phyloP scores from a whole-genome alignment of 30 jellyfish, hydroid and myxozoan genomes.

The Cassiopea xamachana region DNA sequence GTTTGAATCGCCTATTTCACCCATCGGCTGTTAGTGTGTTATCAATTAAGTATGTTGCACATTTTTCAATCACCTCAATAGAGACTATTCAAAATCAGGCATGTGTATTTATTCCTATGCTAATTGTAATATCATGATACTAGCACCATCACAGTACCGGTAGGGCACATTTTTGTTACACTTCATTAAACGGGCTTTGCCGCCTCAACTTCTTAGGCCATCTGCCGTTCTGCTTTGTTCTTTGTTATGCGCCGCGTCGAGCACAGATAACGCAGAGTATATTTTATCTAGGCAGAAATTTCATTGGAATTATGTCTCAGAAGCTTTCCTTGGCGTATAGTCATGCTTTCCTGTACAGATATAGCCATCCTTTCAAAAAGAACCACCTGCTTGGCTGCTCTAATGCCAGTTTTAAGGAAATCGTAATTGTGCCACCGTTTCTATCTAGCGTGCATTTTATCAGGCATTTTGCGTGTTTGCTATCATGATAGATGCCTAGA shows the following conservation, averaged over 20 bases:
- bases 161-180: background rate
- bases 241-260: background rate
- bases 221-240: slow-evolving; percentile 21
- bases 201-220: slow-evolving; percentile 10
- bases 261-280: background rate
- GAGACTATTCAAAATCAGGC: no score
- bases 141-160: background rate
- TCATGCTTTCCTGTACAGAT: no score
- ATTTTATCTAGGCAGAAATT: background rate
- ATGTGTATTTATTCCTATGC: no score
- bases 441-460: no score
- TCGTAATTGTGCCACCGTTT: no score
- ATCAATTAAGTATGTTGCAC: background rate
- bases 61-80: background rate
- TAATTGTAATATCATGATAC: background rate
- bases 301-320: background rate
- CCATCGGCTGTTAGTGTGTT: slow-evolving; percentile 15
- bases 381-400: no score
- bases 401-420: no score
- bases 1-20: slow-evolving; percentile 28
- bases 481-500: no score
- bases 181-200: background rate
- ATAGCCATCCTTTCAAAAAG: no score
- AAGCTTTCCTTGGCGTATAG: no score
- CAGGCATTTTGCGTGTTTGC: no score